Evolutionary conservation across 2,888 invertebrate species (phyloP), one percentile per base, ranked within the genome.

Genomic region (Parnassius mnemosyne): DNA sequence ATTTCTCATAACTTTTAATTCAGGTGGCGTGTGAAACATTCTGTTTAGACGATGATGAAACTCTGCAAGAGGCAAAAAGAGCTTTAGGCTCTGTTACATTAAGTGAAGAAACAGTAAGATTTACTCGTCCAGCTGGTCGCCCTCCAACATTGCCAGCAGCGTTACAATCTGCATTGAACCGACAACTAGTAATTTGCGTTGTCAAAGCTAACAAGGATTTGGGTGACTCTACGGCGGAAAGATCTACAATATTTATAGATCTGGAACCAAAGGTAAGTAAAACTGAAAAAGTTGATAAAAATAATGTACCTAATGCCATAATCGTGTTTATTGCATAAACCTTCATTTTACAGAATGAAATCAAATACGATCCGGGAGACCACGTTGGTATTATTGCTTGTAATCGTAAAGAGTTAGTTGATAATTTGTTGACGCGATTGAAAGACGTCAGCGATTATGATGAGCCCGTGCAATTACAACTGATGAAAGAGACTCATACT

Each of bases 1-100:
- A 34, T 7, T 20, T 20, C 20, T 34, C 7, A 5, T 5, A 7
- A 7, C 0, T 49, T 49, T 57, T 9, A 50, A 60, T 64, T 13
- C 66, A 97, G 97, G 94, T 96, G 47, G 96, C 98, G 0, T 98
- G 98, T 78, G 98, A 98, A 82, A 97, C 97, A 0, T 98, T 98
- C 83, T 98, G 98, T 77, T 89, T 98, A 73, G 98, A 98, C 69
- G 97, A 97, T 65, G 97, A 97, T 71, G 96, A 96, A 76, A 96
- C 96, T 43, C 92, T 97, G 59, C 92, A 95, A 69, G 97, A 97
- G 82, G 97, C 97, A 9, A 95, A 96, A 42, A 92, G 95, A 64
- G 95, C 96, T 9, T 87, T 97, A 41, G 95, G 96, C 66, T 94
- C 95, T 9, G 96, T 96, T 64, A 94, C 95, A 1, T 87, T 97